Conservation (phyloP, 2,113 vertebrate species). For the Bambusicola thoracicus region DNA sequence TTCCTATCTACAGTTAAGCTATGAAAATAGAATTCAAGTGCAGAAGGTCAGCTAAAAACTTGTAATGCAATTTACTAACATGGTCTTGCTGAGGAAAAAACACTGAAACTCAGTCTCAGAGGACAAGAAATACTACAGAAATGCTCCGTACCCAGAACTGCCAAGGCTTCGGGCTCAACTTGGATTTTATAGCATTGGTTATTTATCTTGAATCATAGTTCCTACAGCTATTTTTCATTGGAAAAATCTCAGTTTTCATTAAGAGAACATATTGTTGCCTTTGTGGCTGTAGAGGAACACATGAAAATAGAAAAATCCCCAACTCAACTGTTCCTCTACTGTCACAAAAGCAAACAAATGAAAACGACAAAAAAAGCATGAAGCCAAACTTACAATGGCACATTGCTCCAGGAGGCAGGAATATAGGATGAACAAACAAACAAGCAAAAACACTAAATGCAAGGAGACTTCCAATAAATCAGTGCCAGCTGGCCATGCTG, state of each 20-base stretch:
- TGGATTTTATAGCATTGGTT: neutral
- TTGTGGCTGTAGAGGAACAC: neutral
- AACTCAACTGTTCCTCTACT: neutral
- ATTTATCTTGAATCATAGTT: conserved; percentile 4
- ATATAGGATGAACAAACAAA: neutral
- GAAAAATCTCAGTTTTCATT: neutral
- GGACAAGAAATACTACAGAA: neutral
- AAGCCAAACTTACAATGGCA: neutral
- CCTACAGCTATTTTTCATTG: neutral
- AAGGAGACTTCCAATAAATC: neutral
- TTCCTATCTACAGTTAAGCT: neutral
- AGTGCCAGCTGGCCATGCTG: neutral
- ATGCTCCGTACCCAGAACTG: neutral
- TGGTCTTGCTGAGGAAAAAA: neutral
- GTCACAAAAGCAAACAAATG: neutral
- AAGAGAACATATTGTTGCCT: neutral
- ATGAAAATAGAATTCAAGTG: neutral
- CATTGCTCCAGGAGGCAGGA: neutral
- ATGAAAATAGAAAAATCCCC: neutral
- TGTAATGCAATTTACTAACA: neutral
- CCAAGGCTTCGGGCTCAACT: neutral
- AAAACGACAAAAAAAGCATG: neutral
- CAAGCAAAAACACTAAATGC: neutral
- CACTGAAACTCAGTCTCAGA: neutral
- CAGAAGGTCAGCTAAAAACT: conserved; percentile 5